Percentiles rank a stretch among this genome's conserved stretches.
Evolutionary conservation across 2,888 invertebrate genomes (phyloP).

Genomic region (Metacarcinus magister): DNA sequence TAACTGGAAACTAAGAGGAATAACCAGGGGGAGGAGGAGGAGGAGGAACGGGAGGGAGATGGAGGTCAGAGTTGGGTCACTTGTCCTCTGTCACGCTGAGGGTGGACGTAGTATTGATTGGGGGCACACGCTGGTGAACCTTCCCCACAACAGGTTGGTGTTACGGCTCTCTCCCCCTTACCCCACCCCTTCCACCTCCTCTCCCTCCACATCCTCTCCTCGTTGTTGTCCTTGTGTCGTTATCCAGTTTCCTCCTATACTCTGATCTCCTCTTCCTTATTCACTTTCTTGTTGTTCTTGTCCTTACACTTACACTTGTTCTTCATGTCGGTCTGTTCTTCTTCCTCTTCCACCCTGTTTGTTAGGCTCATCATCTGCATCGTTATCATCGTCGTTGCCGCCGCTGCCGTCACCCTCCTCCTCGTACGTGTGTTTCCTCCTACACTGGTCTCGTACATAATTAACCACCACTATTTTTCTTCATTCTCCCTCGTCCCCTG

Average conservation of each 20-base stretch:
- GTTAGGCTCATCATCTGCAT: not conserved
- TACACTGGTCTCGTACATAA: no score
- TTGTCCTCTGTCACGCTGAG: not conserved
- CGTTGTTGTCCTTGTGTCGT: not conserved
- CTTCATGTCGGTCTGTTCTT: not conserved
- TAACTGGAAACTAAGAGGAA: not conserved
- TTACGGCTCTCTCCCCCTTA: not conserved
- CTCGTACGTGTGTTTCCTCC: not conserved
- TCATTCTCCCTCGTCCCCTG: not conserved
- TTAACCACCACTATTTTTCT: not conserved
- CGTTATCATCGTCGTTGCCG: not conserved
- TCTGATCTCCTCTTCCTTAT: not conserved
- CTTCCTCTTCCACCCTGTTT: not conserved
- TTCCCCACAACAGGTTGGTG: slow-evolving; percentile 46
- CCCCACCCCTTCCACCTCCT: not conserved
- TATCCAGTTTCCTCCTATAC: not conserved
- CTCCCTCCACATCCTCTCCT: not conserved
- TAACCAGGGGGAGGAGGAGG: not conserved
- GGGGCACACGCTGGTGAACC: not conserved
- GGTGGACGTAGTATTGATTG: slow-evolving; percentile 19
- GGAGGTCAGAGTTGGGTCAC: slow-evolving; percentile 20
- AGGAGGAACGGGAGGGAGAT: not conserved
- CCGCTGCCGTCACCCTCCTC: not conserved
- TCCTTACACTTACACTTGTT: not conserved
- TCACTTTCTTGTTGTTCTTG: not conserved